Evolutionary conservation across 1,140 invertebrate species (phyloP).

Genomic region (Orius insidiosus): DNA sequence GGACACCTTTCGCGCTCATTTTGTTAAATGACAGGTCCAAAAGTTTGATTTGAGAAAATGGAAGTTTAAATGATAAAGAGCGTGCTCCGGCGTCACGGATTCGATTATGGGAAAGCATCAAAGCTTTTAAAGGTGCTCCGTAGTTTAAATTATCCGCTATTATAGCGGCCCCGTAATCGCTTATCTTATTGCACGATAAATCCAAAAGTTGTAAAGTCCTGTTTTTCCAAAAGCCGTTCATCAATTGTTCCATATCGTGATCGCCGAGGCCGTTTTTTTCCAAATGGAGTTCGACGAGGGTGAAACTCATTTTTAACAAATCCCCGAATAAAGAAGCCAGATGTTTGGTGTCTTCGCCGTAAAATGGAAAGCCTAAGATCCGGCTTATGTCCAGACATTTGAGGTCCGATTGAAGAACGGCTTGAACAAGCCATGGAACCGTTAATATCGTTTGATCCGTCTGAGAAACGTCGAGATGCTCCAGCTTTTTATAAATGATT

Average conservation of each 20-base stretch:
- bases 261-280: slow-evolving; percentile 37
- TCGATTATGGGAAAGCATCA: slow-evolving; percentile 34
- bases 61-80: slow-evolving; percentile 29
- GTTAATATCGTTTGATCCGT: slow-evolving; percentile 32
- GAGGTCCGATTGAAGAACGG: slow-evolving; percentile 21
- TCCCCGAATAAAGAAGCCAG: no score
- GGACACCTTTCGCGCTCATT: slow-evolving; percentile 30
- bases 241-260: slow-evolving; percentile 35
- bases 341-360: no score
- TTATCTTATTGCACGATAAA: slow-evolving; percentile 35
- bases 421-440: slow-evolving; percentile 29
- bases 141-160: slow-evolving; percentile 32
- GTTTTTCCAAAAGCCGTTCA: slow-evolving; percentile 30
- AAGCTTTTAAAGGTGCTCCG: slow-evolving; percentile 26
- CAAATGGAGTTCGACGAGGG: slow-evolving; percentile 32
- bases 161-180: slow-evolving; percentile 32
- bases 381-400: no score
- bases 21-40: slow-evolving; percentile 35
- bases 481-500: slow-evolving; percentile 28
- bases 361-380: no score
- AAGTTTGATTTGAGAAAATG: slow-evolving; percentile 32
- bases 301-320: no score
- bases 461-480: slow-evolving; percentile 34
- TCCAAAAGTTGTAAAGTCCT: slow-evolving; percentile 32
- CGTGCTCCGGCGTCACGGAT: slow-evolving; percentile 33